phyloP scores from a whole-genome alignment of 1,140 invertebrate species.

The Aphis gossypii region DNA sequence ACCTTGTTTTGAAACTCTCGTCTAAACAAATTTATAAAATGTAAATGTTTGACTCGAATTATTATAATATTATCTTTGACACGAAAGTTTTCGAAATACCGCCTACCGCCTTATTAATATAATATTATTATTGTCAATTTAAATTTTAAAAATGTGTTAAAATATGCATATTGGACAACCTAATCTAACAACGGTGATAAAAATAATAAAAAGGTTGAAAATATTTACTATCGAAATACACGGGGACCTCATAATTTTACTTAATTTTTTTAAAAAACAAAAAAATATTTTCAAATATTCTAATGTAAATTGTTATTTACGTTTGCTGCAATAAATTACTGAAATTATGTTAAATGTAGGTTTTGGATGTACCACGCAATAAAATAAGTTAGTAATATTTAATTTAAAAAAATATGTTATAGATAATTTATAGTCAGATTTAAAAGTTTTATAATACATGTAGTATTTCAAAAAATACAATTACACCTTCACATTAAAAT shows the following conservation, averaged over 20 bases:
- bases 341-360: neutral
- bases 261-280: neutral
- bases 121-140: neutral
- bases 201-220: neutral
- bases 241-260: neutral
- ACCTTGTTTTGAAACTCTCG: neutral
- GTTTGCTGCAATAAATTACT: neutral
- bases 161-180: neutral
- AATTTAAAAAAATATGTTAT: neutral
- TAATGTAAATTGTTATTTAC: neutral
- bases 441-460: neutral
- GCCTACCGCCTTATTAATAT: neutral
- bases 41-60: neutral
- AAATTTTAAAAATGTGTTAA: neutral
- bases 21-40: neutral
- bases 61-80: neutral
- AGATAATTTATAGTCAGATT: neutral
- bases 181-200: neutral
- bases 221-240: neutral
- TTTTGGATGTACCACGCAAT: neutral
- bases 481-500: neutral
- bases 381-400: conserved; percentile 15
- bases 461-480: neutral
- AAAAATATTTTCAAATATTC: conserved; percentile 15
- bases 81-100: neutral